Evolutionary conservation across 2,888 invertebrate genomes (phyloP).

Genomic region (Copidosoma aretas): DNA sequence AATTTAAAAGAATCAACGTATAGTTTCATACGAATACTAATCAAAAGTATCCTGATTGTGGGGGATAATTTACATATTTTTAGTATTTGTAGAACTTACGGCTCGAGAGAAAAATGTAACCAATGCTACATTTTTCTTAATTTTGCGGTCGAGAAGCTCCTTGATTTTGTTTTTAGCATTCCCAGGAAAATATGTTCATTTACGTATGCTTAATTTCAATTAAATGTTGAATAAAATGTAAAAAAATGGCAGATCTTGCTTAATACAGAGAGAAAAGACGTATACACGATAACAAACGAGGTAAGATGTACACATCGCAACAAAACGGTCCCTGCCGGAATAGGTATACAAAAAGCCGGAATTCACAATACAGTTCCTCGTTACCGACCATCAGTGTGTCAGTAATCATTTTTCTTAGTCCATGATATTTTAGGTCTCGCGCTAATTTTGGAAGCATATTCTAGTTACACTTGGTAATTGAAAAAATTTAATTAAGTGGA

Average conservation of each 20-base stretch:
- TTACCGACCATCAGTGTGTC: too few species aligned
- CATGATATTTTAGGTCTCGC: too few species aligned
- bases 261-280: too few species aligned
- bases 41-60: background rate
- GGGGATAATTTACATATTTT: background rate
- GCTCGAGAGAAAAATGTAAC: background rate
- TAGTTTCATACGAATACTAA: background rate
- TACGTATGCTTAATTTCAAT: too few species aligned
- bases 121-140: background rate
- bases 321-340: background rate
- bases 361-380: background rate
- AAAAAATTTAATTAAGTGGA: too few species aligned
- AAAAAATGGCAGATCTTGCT: too few species aligned
- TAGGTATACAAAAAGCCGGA: background rate
- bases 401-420: too few species aligned
- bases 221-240: too few species aligned
- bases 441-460: too few species aligned
- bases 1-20: background rate
- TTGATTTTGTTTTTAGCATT: background rate
- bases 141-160: background rate
- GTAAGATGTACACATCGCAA: too few species aligned
- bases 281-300: too few species aligned
- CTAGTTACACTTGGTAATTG: too few species aligned
- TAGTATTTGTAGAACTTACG: background rate
- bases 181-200: background rate